Percentiles rank a stretch among this genome's conserved stretches.
phyloP scores from a whole-genome alignment of 2,797 vertebrate genomes.

The Neosalanx taihuensis region DNA sequence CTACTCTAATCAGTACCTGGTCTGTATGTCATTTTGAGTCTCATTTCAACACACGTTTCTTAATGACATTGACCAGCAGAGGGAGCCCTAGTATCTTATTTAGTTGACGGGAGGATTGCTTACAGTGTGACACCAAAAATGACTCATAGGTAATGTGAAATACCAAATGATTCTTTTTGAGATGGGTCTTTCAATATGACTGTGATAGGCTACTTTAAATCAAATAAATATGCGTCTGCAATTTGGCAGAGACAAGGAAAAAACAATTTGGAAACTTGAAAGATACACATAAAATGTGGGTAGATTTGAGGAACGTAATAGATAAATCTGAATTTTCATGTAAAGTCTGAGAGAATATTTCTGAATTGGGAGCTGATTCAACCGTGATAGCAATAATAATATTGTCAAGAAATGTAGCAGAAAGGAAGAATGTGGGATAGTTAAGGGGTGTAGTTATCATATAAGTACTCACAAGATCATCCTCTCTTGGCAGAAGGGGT shows the following conservation, averaged over 20 bases:
- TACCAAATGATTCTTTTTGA: slow-evolving; percentile 41
- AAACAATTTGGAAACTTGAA: slow-evolving; percentile 6
- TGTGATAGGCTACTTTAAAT: slow-evolving; percentile 26
- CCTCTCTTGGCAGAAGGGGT: slow-evolving; percentile 96
- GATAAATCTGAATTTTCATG: neutral
- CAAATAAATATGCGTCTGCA: slow-evolving; percentile 16
- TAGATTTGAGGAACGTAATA: neutral
- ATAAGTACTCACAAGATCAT: slow-evolving; percentile 93
- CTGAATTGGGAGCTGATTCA: neutral
- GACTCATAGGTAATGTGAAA: slow-evolving; percentile 33
- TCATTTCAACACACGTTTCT: too few species aligned
- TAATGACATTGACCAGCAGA: slow-evolving; percentile 43
- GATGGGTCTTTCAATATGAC: slow-evolving; percentile 11
- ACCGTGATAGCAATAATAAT: neutral
- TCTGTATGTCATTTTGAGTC: too few species aligned
- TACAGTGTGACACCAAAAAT: neutral
- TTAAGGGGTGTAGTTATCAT: neutral
- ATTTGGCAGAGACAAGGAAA: slow-evolving; percentile 7
- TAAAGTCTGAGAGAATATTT: slow-evolving; percentile 8
- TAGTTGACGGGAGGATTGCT: neutral
- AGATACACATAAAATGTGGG: neutral
- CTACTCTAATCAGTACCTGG: neutral
- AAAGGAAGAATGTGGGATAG: neutral
- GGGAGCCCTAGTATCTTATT: slow-evolving; percentile 52
- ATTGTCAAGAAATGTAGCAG: neutral